These are phyloP conservation scores for Hemibagrus wyckioides DNA, from an alignment of 2,113 vertebrate species.

Conservation along the genomic window DNA sequence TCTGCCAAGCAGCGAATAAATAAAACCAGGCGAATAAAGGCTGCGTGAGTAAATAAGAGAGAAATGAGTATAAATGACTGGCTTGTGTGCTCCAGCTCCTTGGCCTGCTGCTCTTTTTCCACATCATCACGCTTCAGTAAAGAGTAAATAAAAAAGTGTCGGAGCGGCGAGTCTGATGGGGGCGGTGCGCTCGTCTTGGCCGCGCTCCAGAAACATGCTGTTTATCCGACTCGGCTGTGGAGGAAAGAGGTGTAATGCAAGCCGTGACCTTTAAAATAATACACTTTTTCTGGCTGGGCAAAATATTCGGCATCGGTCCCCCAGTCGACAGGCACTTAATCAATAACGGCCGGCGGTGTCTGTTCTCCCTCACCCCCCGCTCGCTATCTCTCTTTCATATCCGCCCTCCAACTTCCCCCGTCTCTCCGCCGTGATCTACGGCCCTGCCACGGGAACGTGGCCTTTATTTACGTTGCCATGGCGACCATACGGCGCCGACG, in stretches of 20 bases:
- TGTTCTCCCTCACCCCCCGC: slow-evolving; percentile 46
- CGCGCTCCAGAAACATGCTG: slow-evolving; percentile 44
- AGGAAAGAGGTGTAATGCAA: slow-evolving; percentile 67
- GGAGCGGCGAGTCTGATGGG: background rate
- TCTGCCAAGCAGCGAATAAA: too few relatives aligned
- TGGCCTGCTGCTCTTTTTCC: background rate
- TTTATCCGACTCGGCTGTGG: slow-evolving; percentile 60
- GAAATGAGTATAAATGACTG: background rate
- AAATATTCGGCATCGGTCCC: slow-evolving; percentile 70
- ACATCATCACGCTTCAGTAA: slow-evolving; percentile 1
- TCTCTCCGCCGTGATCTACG: slow-evolving; percentile 68
- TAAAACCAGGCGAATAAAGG: too few relatives aligned
- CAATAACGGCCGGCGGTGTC: slow-evolving; percentile 67
- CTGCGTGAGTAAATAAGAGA: background rate
- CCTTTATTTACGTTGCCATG: slow-evolving; percentile 68
- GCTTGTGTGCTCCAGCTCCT: background rate
- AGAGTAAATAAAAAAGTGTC: slow-evolving; percentile 29
- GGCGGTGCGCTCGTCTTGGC: slow-evolving; percentile 12
- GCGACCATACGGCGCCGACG: slow-evolving; percentile 63
- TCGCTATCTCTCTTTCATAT: slow-evolving; percentile 61
- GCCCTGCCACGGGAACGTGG: slow-evolving; percentile 60
- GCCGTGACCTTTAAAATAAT: slow-evolving; percentile 77
- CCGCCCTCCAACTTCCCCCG: slow-evolving; percentile 67
- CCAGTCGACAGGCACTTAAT: slow-evolving; percentile 69
- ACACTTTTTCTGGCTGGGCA: slow-evolving; percentile 70